A percentile compares a stretch with the other conserved stretches of the same genome.
These are phyloP conservation scores for Molossus molossus DNA, from an alignment of 2,797 vertebrate genomes.

Conservation along the genomic window DNA sequence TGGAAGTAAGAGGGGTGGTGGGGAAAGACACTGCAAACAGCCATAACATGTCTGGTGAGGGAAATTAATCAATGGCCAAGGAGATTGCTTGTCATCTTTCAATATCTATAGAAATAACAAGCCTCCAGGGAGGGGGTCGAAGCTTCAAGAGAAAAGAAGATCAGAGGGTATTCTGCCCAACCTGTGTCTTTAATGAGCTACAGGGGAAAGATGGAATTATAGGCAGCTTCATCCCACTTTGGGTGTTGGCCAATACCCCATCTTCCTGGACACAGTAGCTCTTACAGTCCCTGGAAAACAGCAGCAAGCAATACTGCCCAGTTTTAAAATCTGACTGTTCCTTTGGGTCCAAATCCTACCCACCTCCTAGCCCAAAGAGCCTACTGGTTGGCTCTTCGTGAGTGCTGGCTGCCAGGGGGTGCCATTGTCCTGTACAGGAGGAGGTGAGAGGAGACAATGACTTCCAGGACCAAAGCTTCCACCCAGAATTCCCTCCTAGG, in stretches of 20 bases:
- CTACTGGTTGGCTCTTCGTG: not conserved
- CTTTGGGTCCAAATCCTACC: constrained; percentile 72
- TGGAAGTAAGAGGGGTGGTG: constrained; percentile 59
- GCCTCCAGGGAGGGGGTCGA: constrained; percentile 74
- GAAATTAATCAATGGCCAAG: constrained; percentile 83
- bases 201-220: constrained; percentile 42
- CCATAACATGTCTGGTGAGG: constrained; percentile 68
- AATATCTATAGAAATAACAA: constrained; percentile 83
- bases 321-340: constrained; percentile 75
- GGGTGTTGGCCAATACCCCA: constrained; percentile 66
- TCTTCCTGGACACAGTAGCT: constrained; percentile 67
- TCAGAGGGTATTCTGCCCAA: constrained; percentile 64
- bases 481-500: constrained; percentile 75
- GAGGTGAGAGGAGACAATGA: not conserved
- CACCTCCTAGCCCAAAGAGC: constrained; percentile 24
- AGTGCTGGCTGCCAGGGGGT: constrained; percentile 5
- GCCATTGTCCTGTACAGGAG: constrained; percentile 36
- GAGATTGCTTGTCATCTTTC: constrained; percentile 85
- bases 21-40: constrained; percentile 53
- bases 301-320: constrained; percentile 53
- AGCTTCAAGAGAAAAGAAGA: constrained; percentile 70
- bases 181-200: constrained; percentile 62
- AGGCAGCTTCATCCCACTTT: constrained; percentile 65
- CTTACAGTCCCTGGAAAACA: constrained; percentile 61
- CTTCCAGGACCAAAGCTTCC: constrained; percentile 60